Conservation (phyloP, 2,888 invertebrate genomes). For the Pammene fasciana region DNA sequence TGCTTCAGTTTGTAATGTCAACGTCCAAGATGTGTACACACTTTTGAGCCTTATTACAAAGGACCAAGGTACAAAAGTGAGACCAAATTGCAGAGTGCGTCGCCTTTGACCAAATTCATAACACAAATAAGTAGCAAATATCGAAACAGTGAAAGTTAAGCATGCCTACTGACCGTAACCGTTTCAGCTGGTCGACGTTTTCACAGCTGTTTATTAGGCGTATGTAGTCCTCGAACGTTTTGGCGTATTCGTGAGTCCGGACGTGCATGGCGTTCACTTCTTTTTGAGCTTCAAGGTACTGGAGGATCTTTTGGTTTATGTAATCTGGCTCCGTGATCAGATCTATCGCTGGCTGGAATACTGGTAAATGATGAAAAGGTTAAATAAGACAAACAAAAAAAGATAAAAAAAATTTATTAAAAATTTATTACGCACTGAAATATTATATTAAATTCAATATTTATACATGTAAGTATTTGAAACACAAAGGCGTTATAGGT, state of each 20-base stretch:
- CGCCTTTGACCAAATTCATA: too few species aligned
- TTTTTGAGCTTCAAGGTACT: conserved; percentile 92
- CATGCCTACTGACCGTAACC: conserved; percentile 85
- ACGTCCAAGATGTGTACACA: too few species aligned
- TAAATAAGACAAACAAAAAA: too few species aligned
- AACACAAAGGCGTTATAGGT: too few species aligned
- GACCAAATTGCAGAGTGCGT: too few species aligned
- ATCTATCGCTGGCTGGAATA: conserved; percentile 92
- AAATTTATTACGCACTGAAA: too few species aligned
- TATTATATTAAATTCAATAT: too few species aligned
- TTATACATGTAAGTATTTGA: too few species aligned
- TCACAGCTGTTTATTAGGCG: conserved; percentile 91
- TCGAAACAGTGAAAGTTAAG: conserved; percentile 31
- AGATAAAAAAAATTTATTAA: too few species aligned
- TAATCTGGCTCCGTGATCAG: conserved; percentile 95
- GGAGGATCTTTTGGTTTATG: conserved; percentile 93
- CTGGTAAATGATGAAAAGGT: conserved; percentile 70
- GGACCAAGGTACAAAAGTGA: too few species aligned
- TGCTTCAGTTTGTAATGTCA: too few species aligned
- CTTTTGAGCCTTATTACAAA: too few species aligned
- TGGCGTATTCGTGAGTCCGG: conserved; percentile 93
- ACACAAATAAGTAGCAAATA: background rate
- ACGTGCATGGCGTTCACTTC: conserved; percentile 90
- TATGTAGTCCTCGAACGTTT: conserved; percentile 94
- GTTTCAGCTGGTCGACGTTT: conserved; percentile 91